phyloP scores from a whole-genome alignment of 1,140 invertebrate genomes.

The Brachionus rotundiformis region DNA sequence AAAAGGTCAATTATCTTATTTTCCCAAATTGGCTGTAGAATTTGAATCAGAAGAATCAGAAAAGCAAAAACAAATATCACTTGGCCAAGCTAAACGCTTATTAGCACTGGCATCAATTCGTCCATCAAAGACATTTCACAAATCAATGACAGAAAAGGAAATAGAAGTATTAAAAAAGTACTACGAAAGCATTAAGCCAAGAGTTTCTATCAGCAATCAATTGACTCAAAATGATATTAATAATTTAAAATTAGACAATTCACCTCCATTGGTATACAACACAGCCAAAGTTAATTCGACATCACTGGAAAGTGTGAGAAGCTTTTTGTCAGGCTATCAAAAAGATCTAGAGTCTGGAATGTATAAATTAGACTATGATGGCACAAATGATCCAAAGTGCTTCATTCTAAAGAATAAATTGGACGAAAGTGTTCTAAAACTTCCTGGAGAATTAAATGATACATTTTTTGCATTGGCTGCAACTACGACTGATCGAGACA shows the following conservation, averaged over 20 bases:
- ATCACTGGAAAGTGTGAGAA: conserved; percentile 14
- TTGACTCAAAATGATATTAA: neutral
- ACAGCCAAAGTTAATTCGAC: conserved; percentile 25
- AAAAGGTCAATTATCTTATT: neutral
- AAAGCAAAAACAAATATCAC: neutral
- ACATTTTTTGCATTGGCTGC: conserved; percentile 46
- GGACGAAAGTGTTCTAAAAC: conserved; percentile 26
- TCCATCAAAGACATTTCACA: conserved; percentile 50
- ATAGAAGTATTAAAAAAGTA: conserved; percentile 48
- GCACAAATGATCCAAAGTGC: neutral
- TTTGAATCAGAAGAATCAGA: neutral
- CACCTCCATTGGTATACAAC: conserved; percentile 34
- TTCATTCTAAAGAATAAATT: conserved; percentile 39
- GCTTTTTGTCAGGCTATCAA: conserved; percentile 18
- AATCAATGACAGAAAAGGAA: conserved; percentile 49
- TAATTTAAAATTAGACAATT: conserved; percentile 7
- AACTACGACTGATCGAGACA: neutral
- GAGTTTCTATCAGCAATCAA: neutral
- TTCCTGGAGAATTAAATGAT: conserved; percentile 47
- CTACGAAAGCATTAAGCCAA: conserved; percentile 31
- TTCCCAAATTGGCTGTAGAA: conserved; percentile 43
- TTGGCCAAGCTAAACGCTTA: conserved; percentile 27
- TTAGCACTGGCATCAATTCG: conserved; percentile 44
- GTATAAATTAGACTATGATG: conserved; percentile 31
- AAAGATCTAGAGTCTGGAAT: conserved; percentile 22